A percentile compares a stretch with the other conserved stretches of the same genome.
phyloP scores from a whole-genome alignment of 2,888 invertebrate genomes.

The Lasioglossum vierecki region DNA sequence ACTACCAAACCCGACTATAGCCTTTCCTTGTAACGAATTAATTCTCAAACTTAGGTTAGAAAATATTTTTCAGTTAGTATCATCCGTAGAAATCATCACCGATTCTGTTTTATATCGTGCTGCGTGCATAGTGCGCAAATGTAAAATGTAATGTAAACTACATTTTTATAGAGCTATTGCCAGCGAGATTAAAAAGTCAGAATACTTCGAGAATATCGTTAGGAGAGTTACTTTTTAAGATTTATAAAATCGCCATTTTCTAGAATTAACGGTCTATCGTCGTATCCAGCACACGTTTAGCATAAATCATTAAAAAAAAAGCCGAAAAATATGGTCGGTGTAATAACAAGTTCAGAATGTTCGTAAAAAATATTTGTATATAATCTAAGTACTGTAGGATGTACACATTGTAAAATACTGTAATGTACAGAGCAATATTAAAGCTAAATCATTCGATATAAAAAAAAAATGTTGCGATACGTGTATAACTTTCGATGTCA shows the following conservation, averaged over 20 bases:
- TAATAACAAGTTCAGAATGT: not conserved
- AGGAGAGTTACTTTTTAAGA: not conserved
- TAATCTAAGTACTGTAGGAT: conserved; percentile 45
- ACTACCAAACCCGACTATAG: too few relatives aligned
- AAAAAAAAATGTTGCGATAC: conserved; percentile 24
- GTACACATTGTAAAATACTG: conserved; percentile 45
- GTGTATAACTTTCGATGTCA: conserved; percentile 34
- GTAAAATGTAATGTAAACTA: too few relatives aligned
- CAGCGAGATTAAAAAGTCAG: not conserved
- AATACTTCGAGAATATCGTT: not conserved
- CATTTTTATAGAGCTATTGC: not conserved
- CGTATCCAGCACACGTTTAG: not conserved
- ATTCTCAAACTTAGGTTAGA: not conserved
- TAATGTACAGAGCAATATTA: conserved; percentile 38
- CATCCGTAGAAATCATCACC: not conserved
- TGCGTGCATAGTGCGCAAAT: not conserved
- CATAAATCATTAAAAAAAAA: not conserved
- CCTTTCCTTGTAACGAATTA: not conserved
- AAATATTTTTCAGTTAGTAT: not conserved
- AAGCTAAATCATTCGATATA: conserved; percentile 40
- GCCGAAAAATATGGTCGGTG: not conserved
- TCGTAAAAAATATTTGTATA: conserved; percentile 53
- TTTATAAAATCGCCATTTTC: not conserved
- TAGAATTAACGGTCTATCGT: not conserved
- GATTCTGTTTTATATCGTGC: not conserved